These are phyloP conservation scores for Megalopta genalis DNA, from an alignment of 1,140 invertebrate genomes.

Conservation along the genomic window DNA sequence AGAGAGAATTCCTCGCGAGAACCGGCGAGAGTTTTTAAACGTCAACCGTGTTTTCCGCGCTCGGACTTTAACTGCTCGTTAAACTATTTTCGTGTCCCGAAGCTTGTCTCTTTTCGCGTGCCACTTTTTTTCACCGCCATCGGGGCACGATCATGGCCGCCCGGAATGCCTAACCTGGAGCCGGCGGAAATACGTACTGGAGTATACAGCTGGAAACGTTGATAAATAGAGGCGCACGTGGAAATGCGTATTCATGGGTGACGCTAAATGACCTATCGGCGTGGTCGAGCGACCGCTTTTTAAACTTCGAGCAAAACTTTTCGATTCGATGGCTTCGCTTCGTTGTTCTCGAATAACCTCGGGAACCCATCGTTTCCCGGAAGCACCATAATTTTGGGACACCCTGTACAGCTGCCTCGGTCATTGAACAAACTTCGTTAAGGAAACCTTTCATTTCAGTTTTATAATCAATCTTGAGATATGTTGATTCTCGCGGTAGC, in stretches of 20 bases:
- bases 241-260: not conserved
- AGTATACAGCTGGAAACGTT: constrained; percentile 4
- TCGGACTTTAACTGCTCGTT: constrained; percentile 33
- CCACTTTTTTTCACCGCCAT: not conserved
- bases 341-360: too few species aligned
- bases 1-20: not conserved
- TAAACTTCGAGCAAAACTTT: too few species aligned
- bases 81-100: constrained; percentile 38
- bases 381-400: too few species aligned
- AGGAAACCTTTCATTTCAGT: too few species aligned
- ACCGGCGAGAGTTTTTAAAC: constrained; percentile 3
- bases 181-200: constrained; percentile 1
- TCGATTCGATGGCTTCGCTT: too few species aligned
- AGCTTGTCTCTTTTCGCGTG: constrained; percentile 17
- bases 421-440: too few species aligned
- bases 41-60: constrained; percentile 16
- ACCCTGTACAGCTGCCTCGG: too few species aligned
- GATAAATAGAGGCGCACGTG: not conserved
- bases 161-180: not conserved
- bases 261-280: not conserved
- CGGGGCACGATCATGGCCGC: not conserved
- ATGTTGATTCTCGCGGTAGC: too few species aligned
- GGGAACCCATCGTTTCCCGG: too few species aligned
- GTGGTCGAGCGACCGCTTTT: too few species aligned
- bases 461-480: too few species aligned